Conservation (phyloP, 1,140 invertebrate genomes). For the Lepeophtheirus salmonis region DNA sequence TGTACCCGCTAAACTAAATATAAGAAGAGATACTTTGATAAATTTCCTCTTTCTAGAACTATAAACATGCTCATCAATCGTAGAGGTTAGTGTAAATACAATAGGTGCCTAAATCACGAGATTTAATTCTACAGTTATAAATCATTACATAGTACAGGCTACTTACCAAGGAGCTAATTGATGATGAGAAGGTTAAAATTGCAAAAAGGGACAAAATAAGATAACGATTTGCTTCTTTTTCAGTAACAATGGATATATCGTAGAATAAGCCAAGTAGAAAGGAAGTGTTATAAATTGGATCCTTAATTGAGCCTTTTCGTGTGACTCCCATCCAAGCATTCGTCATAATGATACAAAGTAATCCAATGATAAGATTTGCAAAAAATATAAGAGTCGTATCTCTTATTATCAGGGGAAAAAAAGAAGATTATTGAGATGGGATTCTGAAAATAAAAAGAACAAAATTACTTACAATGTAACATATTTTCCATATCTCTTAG, state of each 20-base stretch:
- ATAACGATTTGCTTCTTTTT: neutral
- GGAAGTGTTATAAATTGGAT: neutral
- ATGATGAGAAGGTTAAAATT: neutral
- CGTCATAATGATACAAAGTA: neutral
- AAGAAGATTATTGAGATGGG: no score
- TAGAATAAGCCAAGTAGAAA: neutral
- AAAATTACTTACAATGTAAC: neutral
- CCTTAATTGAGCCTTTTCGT: neutral
- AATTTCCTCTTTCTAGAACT: neutral
- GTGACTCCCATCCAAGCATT: neutral
- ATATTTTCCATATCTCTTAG: neutral
- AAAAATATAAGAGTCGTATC: neutral
- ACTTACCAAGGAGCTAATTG: neutral
- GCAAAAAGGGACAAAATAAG: neutral
- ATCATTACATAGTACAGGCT: no score
- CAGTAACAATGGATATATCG: neutral
- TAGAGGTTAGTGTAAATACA: neutral
- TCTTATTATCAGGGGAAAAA: no score
- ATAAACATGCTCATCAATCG: neutral
- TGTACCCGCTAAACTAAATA: neutral
- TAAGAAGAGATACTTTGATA: neutral
- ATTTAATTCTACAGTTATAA: no score
- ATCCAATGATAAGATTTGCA: neutral
- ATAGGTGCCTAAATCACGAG: no score
- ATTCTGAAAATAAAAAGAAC: no score